Conservation (phyloP, 2,797 vertebrate genomes). For the Ptychobarbus kaznakovi region DNA sequence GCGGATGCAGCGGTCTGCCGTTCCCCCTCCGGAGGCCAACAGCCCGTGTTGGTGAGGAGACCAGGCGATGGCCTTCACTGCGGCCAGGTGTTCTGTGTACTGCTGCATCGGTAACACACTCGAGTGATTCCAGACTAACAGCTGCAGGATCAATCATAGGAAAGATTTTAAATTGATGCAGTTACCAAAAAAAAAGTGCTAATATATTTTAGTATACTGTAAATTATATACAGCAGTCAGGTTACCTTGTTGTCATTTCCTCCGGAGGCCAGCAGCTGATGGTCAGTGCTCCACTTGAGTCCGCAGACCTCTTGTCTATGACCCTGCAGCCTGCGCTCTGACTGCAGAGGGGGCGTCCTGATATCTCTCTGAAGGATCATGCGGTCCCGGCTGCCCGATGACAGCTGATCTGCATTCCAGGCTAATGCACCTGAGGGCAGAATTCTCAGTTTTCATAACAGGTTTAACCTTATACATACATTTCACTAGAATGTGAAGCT, state of each 20-base stretch:
- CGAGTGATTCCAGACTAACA: constrained; percentile 98
- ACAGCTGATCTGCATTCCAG: constrained; percentile 98
- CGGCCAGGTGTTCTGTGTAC: constrained; percentile 96
- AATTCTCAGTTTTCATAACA: not conserved
- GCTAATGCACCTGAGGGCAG: constrained; percentile 87
- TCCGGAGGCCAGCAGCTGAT: constrained; percentile 96
- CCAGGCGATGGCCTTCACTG: constrained; percentile 98
- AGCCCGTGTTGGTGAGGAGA: constrained; percentile 97
- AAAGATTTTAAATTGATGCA: not conserved
- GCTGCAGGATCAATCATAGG: constrained; percentile 69
- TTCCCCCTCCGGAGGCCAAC: constrained; percentile 93
- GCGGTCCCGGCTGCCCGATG: constrained; percentile 93
- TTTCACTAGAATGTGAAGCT: not conserved
- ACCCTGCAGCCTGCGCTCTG: constrained; percentile 95
- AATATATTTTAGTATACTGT: not conserved
- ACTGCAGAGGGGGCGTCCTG: constrained; percentile 91
- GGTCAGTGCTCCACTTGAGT: constrained; percentile 98
- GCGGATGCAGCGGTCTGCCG: constrained; percentile 96
- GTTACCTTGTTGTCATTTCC: constrained; percentile 97
- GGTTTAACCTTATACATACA: not conserved
- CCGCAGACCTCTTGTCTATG: constrained; percentile 98
- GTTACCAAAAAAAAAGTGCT: not conserved
- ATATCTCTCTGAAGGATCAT: constrained; percentile 97
- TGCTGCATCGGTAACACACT: constrained; percentile 94
- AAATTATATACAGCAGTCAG: not conserved